These are phyloP conservation scores for Tachystola acroxantha DNA, from an alignment of 2,888 invertebrate genomes.

Conservation along the genomic window DNA sequence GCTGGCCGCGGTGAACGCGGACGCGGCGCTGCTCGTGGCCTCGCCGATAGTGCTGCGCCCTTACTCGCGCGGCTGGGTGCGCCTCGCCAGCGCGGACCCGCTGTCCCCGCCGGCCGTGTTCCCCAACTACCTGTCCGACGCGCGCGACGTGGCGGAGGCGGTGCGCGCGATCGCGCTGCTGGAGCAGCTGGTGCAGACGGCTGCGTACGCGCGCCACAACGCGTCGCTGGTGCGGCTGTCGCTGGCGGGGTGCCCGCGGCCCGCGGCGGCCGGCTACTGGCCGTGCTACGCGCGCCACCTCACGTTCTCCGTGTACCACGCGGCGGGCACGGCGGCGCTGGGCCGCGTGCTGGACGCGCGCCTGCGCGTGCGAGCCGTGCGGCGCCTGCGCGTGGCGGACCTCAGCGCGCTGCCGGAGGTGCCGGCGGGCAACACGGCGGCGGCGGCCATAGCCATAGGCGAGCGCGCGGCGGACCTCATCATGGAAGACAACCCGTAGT, in stretches of 20 bases:
- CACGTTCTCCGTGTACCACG: conserved; percentile 43
- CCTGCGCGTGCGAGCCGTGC: conserved; percentile 2
- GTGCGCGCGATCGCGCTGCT: conserved; percentile 33
- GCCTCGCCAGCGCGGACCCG: conserved; percentile 36
- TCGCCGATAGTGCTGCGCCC: conserved; percentile 39
- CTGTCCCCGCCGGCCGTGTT: conserved; percentile 30
- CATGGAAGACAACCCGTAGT: conserved; percentile 18
- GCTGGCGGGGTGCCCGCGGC: conserved; percentile 37
- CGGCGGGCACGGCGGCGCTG: conserved; percentile 42
- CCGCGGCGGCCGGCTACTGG: conserved; percentile 42
- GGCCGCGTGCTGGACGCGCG: conserved; percentile 33
- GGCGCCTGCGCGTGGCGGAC: not conserved
- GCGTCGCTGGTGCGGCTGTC: too few relatives aligned
- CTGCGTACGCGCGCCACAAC: conserved; percentile 22
- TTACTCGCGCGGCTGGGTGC: conserved; percentile 36
- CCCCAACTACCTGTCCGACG: conserved; percentile 41
- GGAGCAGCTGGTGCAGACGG: conserved; percentile 30
- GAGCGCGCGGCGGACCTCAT: conserved; percentile 33
- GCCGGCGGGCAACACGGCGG: conserved; percentile 1
- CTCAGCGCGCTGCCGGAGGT: conserved; percentile 13
- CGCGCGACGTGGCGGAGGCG: conserved; percentile 35
- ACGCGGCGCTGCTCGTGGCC: conserved; percentile 28
- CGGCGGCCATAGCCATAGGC: conserved; percentile 1
- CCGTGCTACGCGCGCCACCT: conserved; percentile 47
- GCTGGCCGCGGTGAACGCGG: conserved; percentile 25